Evolutionary conservation across 2,888 invertebrate species (phyloP).

Genomic region (Diplolepis rosae): DNA sequence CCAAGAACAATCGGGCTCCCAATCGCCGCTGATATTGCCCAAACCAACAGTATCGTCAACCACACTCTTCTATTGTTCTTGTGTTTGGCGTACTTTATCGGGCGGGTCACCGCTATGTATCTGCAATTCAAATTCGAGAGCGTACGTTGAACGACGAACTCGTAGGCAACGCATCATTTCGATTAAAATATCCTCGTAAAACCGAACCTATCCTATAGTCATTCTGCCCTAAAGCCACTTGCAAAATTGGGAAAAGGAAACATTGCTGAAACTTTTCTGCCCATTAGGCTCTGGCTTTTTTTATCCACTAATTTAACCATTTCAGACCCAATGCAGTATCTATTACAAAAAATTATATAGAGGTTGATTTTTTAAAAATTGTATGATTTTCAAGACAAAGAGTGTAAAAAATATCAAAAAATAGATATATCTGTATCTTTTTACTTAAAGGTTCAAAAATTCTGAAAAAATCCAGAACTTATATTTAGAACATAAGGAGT

Average conservation of each 20-base stretch:
- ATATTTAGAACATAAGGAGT: too few relatives aligned
- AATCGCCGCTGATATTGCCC: conserved; percentile 96
- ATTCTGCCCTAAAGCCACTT: background rate
- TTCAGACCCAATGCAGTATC: too few relatives aligned
- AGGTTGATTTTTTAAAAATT: too few relatives aligned
- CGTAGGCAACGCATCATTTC: conserved; percentile 39
- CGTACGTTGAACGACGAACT: conserved; percentile 44
- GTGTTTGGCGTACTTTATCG: conserved; percentile 99
- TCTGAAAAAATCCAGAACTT: too few relatives aligned
- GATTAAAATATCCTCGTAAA: conserved; percentile 43
- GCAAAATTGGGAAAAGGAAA: conserved; percentile 1
- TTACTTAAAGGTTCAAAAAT: too few relatives aligned
- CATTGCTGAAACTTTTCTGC: background rate
- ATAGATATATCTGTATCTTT: too few relatives aligned
- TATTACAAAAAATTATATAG: too few relatives aligned
- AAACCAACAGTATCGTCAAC: conserved; percentile 95
- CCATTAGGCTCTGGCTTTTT: background rate
- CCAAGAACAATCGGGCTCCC: conserved; percentile 97
- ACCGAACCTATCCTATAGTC: conserved; percentile 32
- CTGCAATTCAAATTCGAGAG: conserved; percentile 77
- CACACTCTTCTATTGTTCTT: conserved; percentile 96
- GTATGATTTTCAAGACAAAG: too few relatives aligned
- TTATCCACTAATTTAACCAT: background rate
- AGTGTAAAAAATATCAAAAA: too few relatives aligned
- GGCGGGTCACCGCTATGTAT: conserved; percentile 98